These are phyloP conservation scores for Pitangus sulphuratus DNA, from an alignment of 2,797 vertebrate genomes.

Conservation along the genomic window DNA sequence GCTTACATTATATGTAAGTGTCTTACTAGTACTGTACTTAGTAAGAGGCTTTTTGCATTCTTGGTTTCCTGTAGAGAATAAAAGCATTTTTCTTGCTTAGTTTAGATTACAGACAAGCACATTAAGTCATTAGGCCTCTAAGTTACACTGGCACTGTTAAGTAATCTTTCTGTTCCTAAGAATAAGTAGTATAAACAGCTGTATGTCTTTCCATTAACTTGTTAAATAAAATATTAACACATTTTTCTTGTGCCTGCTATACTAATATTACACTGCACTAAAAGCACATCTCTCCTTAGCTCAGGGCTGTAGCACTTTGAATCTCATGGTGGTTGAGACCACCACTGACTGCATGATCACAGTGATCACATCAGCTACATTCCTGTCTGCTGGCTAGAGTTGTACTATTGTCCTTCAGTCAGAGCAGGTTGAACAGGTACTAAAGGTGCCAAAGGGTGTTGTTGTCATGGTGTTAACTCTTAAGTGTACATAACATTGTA, in stretches of 20 bases:
- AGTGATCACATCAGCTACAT: background rate
- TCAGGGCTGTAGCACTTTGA: background rate
- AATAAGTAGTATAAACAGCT: slow-evolving; percentile 51
- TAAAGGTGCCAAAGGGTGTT: background rate
- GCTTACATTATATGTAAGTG: slow-evolving; percentile 65
- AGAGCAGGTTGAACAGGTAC: background rate
- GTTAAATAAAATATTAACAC: slow-evolving; percentile 71
- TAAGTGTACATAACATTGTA: background rate
- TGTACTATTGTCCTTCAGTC: background rate
- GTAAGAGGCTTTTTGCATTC: slow-evolving; percentile 37
- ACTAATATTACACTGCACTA: slow-evolving; percentile 39
- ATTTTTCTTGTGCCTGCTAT: slow-evolving; percentile 60
- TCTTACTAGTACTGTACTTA: slow-evolving; percentile 10
- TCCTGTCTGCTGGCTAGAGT: background rate
- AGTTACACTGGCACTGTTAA: slow-evolving; percentile 51
- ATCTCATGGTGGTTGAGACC: background rate
- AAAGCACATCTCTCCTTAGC: background rate
- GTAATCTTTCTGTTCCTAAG: slow-evolving; percentile 37
- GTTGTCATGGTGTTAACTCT: background rate
- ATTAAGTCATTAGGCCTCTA: background rate
- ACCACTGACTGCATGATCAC: background rate
- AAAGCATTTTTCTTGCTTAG: slow-evolving; percentile 45
- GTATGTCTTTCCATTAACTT: slow-evolving; percentile 64
- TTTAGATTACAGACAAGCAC: slow-evolving; percentile 31
- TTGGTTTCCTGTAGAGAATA: slow-evolving; percentile 54